A percentile compares a stretch with the other conserved stretches of the same genome.
Evolutionary conservation across 1,140 invertebrate genomes (phyloP).

Genomic region (Drosophila sproati): DNA sequence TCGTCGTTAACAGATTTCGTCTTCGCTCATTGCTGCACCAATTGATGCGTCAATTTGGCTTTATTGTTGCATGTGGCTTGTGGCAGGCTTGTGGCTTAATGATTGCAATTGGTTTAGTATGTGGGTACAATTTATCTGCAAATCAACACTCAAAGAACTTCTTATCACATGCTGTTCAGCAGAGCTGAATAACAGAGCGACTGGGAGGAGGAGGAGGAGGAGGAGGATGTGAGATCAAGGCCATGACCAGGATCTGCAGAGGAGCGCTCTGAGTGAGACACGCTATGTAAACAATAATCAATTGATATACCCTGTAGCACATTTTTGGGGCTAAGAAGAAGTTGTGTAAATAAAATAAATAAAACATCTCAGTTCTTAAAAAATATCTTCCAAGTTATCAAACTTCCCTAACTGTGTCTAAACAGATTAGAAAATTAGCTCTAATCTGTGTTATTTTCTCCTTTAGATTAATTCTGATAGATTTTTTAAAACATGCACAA

Average conservation of each 20-base stretch:
- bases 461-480: too few species aligned
- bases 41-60: slow-evolving; percentile 68
- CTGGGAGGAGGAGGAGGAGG: not conserved
- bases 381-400: not conserved
- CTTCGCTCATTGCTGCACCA: slow-evolving; percentile 7
- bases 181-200: not conserved
- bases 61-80: slow-evolving; percentile 60
- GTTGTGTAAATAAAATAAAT: not conserved
- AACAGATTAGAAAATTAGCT: too few species aligned
- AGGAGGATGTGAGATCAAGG: slow-evolving; percentile 12
- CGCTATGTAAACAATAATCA: slow-evolving; percentile 9
- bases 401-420: too few species aligned
- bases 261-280: not conserved
- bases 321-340: not conserved
- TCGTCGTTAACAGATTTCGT: slow-evolving; percentile 41
- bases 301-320: slow-evolving; percentile 7
- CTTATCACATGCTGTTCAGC: slow-evolving; percentile 6
- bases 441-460: too few species aligned
- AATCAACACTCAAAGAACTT: slow-evolving; percentile 20
- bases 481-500: too few species aligned
- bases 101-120: slow-evolving; percentile 25
- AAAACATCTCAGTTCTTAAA: not conserved
- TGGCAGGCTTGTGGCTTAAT: slow-evolving; percentile 5
- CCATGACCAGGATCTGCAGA: slow-evolving; percentile 8
- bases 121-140: not conserved